Conservation (phyloP, 1,140 invertebrate species). For the Odontomachus brunneus region DNA sequence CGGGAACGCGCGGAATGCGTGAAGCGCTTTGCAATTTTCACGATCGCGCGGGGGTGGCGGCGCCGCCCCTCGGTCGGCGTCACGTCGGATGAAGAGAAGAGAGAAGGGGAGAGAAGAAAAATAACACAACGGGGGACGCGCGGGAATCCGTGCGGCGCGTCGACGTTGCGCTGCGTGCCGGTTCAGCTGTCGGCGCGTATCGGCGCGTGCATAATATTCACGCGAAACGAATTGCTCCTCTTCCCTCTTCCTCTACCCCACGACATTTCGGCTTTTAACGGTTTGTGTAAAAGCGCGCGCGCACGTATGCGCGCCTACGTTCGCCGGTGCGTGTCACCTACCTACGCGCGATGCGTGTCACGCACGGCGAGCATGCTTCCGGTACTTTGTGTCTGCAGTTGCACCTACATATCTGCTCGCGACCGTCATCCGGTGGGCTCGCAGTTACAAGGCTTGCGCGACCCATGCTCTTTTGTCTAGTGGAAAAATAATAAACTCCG, state of each 20-base stretch:
- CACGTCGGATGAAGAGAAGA: not conserved
- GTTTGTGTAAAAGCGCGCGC: conserved; percentile 66
- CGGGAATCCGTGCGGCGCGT: conserved; percentile 18
- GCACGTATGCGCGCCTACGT: conserved; percentile 17
- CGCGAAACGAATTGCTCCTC: conserved; percentile 2
- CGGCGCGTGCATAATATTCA: conserved; percentile 47
- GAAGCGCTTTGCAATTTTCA: conserved; percentile 36
- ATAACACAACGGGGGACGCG: not conserved
- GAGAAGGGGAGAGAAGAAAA: not conserved
- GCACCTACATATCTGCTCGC: conserved; percentile 67
- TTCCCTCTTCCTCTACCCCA: not conserved
- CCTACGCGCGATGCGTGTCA: conserved; percentile 69
- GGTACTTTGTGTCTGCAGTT: conserved; percentile 67
- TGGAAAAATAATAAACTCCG: conserved; percentile 37
- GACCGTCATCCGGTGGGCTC: conserved; percentile 62
- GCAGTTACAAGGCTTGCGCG: conserved; percentile 44
- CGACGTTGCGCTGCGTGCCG: conserved; percentile 2
- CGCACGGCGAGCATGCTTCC: conserved; percentile 73
- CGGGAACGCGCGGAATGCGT: conserved; percentile 7
- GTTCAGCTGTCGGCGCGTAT: conserved; percentile 39
- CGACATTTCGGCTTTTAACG: conserved; percentile 66
- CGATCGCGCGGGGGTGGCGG: not conserved
- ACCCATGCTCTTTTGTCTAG: conserved; percentile 14
- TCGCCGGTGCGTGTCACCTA: conserved; percentile 64
- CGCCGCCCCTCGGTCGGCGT: not conserved